Evolutionary conservation across 2,113 vertebrate genomes (phyloP).

Genomic region (Terrapene triunguis): DNA sequence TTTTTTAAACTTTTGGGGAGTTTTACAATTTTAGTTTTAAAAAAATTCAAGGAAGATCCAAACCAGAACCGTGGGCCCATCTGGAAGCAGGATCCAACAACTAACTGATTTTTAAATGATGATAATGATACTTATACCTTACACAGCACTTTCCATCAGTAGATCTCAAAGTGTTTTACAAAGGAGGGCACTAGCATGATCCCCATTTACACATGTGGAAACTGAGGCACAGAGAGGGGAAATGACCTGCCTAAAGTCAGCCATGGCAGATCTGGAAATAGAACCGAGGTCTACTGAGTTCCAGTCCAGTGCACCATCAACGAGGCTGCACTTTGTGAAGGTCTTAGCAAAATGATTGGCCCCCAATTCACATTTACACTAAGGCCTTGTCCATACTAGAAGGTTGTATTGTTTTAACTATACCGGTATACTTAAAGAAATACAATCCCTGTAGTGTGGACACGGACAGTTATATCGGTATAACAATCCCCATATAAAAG

Average conservation of each 20-base stretch:
- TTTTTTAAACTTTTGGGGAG: constrained; percentile 66
- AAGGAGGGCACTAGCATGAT: background rate
- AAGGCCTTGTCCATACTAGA: background rate
- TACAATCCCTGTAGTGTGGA: background rate
- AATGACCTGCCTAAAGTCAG: no score
- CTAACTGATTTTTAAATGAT: background rate
- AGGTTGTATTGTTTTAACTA: background rate
- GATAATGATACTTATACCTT: background rate
- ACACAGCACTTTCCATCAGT: background rate
- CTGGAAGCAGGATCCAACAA: background rate
- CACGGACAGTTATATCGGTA: background rate
- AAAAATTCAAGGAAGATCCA: background rate
- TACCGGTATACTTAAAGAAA: background rate
- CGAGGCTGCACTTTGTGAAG: background rate
- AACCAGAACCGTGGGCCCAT: no score
- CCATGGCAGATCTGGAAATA: no score
- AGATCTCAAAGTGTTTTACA: background rate
- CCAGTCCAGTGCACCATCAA: no score
- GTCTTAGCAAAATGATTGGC: background rate
- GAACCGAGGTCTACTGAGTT: no score
- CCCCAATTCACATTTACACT: background rate
- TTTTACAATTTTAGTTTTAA: background rate
- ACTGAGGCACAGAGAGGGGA: background rate
- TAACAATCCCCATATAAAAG: background rate
- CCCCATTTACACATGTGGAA: background rate